These are phyloP conservation scores for Leptinotarsa texana DNA, from an alignment of 1,140 invertebrate genomes.

Conservation along the genomic window DNA sequence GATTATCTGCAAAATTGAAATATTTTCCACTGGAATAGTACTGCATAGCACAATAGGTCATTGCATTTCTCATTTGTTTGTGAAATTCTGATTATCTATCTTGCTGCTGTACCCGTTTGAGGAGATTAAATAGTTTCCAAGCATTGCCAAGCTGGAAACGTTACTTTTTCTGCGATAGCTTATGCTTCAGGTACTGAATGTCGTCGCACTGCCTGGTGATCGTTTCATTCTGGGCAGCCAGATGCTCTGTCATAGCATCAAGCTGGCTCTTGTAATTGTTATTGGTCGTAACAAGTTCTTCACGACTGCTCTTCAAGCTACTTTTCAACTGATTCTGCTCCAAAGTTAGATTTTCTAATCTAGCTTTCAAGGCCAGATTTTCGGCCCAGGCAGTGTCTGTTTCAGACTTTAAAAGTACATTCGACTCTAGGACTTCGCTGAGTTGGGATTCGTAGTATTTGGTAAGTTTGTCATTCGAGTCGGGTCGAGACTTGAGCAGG, in stretches of 20 bases:
- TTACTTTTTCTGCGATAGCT: conserved; percentile 45
- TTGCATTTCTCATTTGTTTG: too few species aligned
- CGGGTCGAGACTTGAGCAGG: conserved; percentile 52
- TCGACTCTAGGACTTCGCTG: conserved; percentile 46
- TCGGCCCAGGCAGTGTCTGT: conserved; percentile 47
- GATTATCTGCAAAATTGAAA: too few species aligned
- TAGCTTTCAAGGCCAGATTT: conserved; percentile 47
- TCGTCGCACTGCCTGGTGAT: conserved; percentile 78
- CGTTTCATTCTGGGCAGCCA: conserved; percentile 90
- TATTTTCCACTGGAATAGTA: too few species aligned
- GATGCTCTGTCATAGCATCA: conserved; percentile 87
- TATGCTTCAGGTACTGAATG: conserved; percentile 60
- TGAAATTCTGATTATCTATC: too few species aligned
- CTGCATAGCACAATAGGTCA: too few species aligned
- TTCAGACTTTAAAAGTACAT: conserved; percentile 46
- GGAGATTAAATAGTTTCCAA: neutral
- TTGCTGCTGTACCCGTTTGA: neutral
- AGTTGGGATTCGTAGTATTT: conserved; percentile 53
- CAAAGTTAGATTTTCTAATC: conserved; percentile 52
- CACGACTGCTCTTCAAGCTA: conserved; percentile 53
- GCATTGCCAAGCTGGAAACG: neutral
- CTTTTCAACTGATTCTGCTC: conserved; percentile 49
- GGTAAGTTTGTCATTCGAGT: conserved; percentile 48
- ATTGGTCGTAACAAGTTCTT: conserved; percentile 65
- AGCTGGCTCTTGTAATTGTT: conserved; percentile 87